Base-by-base conservation (phyloP, 2,888 invertebrate species). In the Hedya salicella region DNA sequence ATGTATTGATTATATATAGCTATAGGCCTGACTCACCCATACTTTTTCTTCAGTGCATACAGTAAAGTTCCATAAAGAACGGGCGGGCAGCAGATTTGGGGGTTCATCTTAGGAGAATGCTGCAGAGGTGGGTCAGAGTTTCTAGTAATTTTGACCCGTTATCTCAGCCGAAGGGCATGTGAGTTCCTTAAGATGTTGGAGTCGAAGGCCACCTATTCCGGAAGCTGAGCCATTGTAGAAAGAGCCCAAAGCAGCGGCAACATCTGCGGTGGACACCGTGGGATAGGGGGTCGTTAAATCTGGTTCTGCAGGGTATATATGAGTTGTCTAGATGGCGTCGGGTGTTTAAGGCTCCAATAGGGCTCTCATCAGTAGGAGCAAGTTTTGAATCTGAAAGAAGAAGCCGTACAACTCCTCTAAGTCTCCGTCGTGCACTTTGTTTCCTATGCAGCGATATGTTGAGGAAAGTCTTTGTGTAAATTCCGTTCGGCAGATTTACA, bases 1-100 rank as follows among this genome's bases (percentile, higher is more conserved):
- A 4, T 16, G 52, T 32, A 17, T 30, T 32, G 9, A 17, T 30
- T 32, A 4, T 36, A 32, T 17, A 52, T 11, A 4, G 52, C 52
- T 9, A 52, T 52, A 11, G 36, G 52, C 32, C 52, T 32, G 4
- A 52, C 8, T 4, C 52, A 32, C 3, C 52, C 52, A 32, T 36
- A 32, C 17, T 52, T 52, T 11, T 52, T 52, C 17, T 9, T 3
- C 3, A 48, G 19, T 4, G 46, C 46, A 13, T 19, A 48, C 13
- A 48, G 9, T 3, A 13, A 48, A 48, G 52, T 36, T 8, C 36
- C 32, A 52, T 52, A 52, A 0, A 52, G 5, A 36, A 16, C 16
- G 3, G 36, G 52, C n/a, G n/a, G n/a, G n/a, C n/a, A n/a, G 32
- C 32, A 36, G 3, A 52, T 8, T 4, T 6, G 9, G 13, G 11